phyloP scores from a whole-genome alignment of 2,888 invertebrate species.

The Dendrolimus pini region DNA sequence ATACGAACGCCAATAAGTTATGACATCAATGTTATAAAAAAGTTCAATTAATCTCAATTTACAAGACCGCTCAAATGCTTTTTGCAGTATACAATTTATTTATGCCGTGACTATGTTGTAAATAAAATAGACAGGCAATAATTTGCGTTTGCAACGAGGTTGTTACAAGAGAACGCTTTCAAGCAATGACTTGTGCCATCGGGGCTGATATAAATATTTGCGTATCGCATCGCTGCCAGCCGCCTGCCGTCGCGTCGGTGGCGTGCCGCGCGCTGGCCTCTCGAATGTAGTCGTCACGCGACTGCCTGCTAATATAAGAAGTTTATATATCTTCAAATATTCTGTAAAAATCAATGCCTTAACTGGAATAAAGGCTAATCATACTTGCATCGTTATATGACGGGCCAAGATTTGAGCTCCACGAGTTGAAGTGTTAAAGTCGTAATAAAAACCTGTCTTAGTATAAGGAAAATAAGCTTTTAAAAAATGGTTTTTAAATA shows the following conservation, averaged over 20 bases:
- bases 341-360: constrained; percentile 41
- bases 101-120: constrained; percentile 44
- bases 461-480: no score
- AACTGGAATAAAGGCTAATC: constrained; percentile 17
- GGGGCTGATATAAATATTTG: constrained; percentile 60
- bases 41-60: constrained; percentile 48
- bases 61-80: constrained; percentile 12
- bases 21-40: constrained; percentile 21
- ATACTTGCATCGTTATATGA: no score
- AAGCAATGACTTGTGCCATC: constrained; percentile 55
- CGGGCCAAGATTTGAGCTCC: no score
- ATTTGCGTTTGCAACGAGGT: constrained; percentile 47
- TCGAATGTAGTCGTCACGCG: constrained; percentile 50
- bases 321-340: constrained; percentile 57
- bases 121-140: constrained; percentile 58
- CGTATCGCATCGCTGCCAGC: constrained; percentile 44
- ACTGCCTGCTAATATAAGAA: constrained; percentile 40
- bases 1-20: constrained; percentile 6
- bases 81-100: constrained; percentile 31
- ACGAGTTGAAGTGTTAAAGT: no score
- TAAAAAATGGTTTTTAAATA: no score
- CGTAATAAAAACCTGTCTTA: no score
- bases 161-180: constrained; percentile 68
- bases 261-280: constrained; percentile 26
- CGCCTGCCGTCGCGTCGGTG: constrained; percentile 19